These are phyloP conservation scores for Hyperopisus bebe DNA, from an alignment of 2,113 vertebrate genomes.

Conservation along the genomic window DNA sequence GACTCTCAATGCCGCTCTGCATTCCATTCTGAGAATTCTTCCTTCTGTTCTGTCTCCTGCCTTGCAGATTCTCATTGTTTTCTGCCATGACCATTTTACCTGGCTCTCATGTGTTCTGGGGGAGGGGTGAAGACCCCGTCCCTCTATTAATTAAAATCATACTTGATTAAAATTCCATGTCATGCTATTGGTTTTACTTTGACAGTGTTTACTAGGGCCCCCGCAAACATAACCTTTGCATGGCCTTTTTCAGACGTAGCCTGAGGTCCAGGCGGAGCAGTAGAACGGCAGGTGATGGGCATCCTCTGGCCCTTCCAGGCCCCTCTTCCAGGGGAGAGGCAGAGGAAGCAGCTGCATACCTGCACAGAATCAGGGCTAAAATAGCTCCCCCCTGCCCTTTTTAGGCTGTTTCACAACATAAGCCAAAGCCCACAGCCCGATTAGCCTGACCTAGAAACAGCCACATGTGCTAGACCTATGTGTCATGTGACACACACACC, in stretches of 20 bases:
- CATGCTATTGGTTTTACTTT: background rate
- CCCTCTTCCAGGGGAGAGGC: background rate
- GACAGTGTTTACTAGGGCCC: background rate
- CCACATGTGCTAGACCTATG: background rate
- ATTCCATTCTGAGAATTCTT: background rate
- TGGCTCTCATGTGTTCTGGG: background rate
- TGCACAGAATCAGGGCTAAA: background rate
- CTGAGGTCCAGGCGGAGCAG: background rate
- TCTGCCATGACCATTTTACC: background rate
- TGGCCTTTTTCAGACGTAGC: background rate
- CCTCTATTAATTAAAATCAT: background rate
- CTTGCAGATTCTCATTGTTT: background rate
- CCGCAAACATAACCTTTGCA: background rate
- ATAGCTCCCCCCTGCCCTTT: background rate
- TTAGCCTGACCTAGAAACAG: slow-evolving; percentile 9
- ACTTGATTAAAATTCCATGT: background rate
- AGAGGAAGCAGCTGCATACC: background rate
- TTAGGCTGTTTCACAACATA: background rate
- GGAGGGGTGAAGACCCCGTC: background rate
- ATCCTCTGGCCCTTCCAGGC: background rate
- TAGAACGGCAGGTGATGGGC: background rate
- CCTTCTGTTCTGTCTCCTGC: background rate
- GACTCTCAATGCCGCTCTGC: background rate
- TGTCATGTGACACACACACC: background rate
- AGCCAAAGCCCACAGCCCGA: background rate